A percentile compares a stretch with the other conserved stretches of the same genome.
Evolutionary conservation across 2,113 vertebrate genomes (phyloP).

Genomic region (Delphinapterus leucas): DNA sequence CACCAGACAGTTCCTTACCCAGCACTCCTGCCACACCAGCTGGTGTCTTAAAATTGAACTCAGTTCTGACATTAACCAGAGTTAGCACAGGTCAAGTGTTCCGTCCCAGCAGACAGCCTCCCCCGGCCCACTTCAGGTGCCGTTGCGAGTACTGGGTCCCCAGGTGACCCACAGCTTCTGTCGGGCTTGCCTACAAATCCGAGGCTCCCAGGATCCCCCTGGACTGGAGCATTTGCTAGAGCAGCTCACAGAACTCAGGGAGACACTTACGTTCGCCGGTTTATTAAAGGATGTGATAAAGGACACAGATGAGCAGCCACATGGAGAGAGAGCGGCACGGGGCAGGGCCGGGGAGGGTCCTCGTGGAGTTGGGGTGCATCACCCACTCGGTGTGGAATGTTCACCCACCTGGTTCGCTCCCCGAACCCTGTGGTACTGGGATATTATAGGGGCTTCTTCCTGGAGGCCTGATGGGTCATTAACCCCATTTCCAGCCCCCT

Average conservation of each 20-base stretch:
- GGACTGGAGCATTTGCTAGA: background rate
- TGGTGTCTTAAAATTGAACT: background rate
- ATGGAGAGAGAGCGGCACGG: background rate
- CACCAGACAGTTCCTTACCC: background rate
- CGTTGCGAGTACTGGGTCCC: background rate
- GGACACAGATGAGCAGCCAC: background rate
- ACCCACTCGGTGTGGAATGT: too few relatives aligned
- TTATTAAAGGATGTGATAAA: background rate
- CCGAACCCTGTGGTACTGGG: background rate
- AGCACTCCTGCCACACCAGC: background rate
- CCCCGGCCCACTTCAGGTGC: background rate
- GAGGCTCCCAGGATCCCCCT: background rate
- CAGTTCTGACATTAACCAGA: background rate
- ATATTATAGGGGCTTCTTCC: background rate
- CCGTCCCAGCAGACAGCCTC: background rate
- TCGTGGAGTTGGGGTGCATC: background rate
- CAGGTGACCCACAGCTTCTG: background rate
- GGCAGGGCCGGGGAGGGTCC: too few relatives aligned
- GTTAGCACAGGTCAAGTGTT: background rate
- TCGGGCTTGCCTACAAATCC: background rate
- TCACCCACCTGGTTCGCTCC: background rate
- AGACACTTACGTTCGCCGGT: background rate
- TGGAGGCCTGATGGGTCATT: background rate
- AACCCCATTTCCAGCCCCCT: background rate
- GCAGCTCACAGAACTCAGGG: background rate